Percentiles rank a stretch among this genome's conserved stretches.
These are phyloP conservation scores for Augiades crinisus DNA, from an alignment of 2,888 invertebrate genomes.

Conservation along the genomic window DNA sequence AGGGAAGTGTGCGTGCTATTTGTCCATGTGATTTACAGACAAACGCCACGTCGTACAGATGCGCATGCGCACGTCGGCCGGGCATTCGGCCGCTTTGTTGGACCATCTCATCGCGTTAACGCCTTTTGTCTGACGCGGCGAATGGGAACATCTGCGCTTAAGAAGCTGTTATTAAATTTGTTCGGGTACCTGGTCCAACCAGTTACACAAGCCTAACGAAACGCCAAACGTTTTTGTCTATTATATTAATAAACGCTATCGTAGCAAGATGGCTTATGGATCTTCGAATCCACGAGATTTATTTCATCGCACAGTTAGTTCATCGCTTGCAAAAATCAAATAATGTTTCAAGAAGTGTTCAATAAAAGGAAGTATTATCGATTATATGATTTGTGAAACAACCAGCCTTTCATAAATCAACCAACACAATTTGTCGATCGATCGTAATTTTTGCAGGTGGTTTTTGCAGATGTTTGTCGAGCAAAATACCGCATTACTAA, in stretches of 20 bases:
- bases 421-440: not conserved
- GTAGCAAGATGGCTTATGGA: constrained; percentile 4
- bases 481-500: not conserved
- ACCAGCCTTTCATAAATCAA: not conserved
- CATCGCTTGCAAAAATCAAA: not conserved
- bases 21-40: constrained; percentile 75
- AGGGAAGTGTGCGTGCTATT: constrained; percentile 58
- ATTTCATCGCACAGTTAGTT: not conserved
- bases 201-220: constrained; percentile 23
- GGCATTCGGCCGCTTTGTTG: constrained; percentile 55
- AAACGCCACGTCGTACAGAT: constrained; percentile 56
- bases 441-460: not conserved
- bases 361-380: not conserved
- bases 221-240: constrained; percentile 22
- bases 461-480: not conserved
- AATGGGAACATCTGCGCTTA: constrained; percentile 62
- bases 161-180: constrained; percentile 52
- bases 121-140: constrained; percentile 61
- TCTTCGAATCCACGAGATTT: not conserved
- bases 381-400: not conserved
- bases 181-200: constrained; percentile 29
- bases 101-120: constrained; percentile 61
- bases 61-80: constrained; percentile 63
- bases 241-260: constrained; percentile 21
- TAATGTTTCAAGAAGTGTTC: not conserved